Evolutionary conservation across 2,888 invertebrate genomes (phyloP).

Genomic region (Hirtodrosophila histrioides): DNA sequence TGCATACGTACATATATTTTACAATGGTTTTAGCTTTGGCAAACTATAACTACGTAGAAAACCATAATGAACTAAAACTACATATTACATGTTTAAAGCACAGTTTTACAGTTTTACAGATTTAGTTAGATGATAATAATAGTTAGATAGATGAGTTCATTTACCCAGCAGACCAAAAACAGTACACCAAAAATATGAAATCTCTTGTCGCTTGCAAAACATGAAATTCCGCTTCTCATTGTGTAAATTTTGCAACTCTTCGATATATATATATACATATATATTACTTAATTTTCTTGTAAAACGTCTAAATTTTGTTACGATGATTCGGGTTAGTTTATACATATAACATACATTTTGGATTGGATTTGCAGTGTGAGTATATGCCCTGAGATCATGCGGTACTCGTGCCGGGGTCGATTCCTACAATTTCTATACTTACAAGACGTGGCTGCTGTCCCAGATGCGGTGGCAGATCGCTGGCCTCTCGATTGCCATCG

Average conservation of each 20-base stretch:
- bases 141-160: conserved; percentile 25
- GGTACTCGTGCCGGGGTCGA: conserved; percentile 59
- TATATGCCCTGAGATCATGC: conserved; percentile 56
- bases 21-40: conserved; percentile 32
- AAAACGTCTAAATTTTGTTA: conserved; percentile 40
- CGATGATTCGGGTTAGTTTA: conserved; percentile 19
- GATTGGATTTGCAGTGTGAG: conserved; percentile 8
- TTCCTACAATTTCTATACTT: conserved; percentile 71
- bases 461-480: conserved; percentile 79
- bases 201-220: conserved; percentile 13
- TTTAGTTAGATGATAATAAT: conserved; percentile 7
- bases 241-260: conserved; percentile 20
- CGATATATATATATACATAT: no score
- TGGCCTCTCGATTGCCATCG: conserved; percentile 81
- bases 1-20: conserved; percentile 16
- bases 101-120: conserved; percentile 17
- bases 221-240: neutral
- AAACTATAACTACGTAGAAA: conserved; percentile 24
- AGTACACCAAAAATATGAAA: conserved; percentile 28
- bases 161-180: conserved; percentile 42
- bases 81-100: conserved; percentile 11
- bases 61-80: conserved; percentile 24
- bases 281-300: conserved; percentile 10
- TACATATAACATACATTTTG: neutral
- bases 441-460: conserved; percentile 77